These are phyloP conservation scores for Merops nubicus DNA, from an alignment of 2,113 vertebrate species.

Conservation along the genomic window DNA sequence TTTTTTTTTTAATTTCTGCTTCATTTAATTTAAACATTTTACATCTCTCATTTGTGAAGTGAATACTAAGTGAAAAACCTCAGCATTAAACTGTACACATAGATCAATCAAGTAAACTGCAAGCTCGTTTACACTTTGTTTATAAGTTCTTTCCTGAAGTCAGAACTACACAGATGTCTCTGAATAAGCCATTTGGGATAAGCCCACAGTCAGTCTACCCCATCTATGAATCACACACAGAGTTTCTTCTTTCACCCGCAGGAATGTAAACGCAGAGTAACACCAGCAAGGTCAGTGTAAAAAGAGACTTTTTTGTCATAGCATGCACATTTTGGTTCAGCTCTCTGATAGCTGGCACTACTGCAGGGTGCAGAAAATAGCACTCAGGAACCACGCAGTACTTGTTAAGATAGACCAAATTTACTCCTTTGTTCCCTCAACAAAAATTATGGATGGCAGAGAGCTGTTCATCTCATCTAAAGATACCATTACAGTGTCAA, in stretches of 20 bases:
- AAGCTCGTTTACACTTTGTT: background rate
- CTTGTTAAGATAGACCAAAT: background rate
- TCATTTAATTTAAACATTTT: slow-evolving; percentile 41
- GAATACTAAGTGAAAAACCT: slow-evolving; percentile 26
- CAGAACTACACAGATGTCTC: background rate
- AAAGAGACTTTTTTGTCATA: background rate
- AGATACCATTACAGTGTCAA: background rate
- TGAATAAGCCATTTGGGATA: background rate
- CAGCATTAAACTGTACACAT: background rate
- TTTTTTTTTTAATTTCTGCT: slow-evolving; percentile 10
- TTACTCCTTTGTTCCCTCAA: background rate
- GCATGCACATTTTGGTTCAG: background rate
- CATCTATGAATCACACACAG: background rate
- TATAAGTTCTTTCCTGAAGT: background rate
- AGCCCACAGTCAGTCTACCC: background rate
- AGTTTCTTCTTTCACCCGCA: background rate
- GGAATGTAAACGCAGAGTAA: background rate
- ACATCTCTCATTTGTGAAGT: slow-evolving; percentile 20
- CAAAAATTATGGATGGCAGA: background rate
- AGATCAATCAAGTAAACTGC: background rate
- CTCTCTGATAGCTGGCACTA: background rate
- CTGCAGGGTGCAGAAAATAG: background rate
- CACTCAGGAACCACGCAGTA: background rate
- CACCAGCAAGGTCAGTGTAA: background rate
- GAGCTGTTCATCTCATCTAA: background rate